Percentiles rank a stretch among this genome's conserved stretches.
Evolutionary conservation across 1,140 invertebrate genomes (phyloP).

Genomic region (Zophobas morio): DNA sequence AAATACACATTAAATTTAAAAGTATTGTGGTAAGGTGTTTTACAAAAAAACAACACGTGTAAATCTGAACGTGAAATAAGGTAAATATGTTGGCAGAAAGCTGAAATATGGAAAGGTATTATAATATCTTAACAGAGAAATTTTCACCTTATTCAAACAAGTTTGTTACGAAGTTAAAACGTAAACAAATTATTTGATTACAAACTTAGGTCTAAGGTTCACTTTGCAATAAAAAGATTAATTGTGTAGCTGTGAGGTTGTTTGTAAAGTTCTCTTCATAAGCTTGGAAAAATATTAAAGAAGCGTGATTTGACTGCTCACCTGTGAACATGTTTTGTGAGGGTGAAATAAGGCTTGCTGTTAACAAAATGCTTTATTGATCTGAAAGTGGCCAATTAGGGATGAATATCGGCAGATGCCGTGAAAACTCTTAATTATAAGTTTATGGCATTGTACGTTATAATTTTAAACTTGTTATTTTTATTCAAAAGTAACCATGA

Average conservation of each 20-base stretch:
- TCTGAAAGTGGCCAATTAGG: constrained; percentile 38
- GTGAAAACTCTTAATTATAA: constrained; percentile 41
- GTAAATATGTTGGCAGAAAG: no score
- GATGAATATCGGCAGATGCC: constrained; percentile 26
- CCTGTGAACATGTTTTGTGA: constrained; percentile 7
- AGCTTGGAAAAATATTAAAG: not conserved
- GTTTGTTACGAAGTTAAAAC: no score
- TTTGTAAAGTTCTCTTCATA: not conserved
- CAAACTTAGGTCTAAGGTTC: no score
- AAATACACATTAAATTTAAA: no score
- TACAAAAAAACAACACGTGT: no score
- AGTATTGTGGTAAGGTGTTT: no score
- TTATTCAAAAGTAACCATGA: constrained; percentile 41
- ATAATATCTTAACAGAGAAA: no score
- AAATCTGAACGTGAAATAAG: no score
- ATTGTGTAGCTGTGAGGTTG: not conserved
- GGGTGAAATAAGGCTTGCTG: constrained; percentile 25
- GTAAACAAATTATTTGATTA: no score
- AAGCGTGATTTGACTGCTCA: not conserved
- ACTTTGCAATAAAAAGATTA: no score
- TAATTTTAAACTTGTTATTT: constrained; percentile 42
- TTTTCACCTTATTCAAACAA: no score
- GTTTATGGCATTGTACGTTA: constrained; percentile 38
- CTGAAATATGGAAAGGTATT: no score
- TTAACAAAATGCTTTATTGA: constrained; percentile 30